These are phyloP conservation scores for Lasioglossum leucozonium DNA, from an alignment of 2,888 invertebrate genomes.

Conservation along the genomic window DNA sequence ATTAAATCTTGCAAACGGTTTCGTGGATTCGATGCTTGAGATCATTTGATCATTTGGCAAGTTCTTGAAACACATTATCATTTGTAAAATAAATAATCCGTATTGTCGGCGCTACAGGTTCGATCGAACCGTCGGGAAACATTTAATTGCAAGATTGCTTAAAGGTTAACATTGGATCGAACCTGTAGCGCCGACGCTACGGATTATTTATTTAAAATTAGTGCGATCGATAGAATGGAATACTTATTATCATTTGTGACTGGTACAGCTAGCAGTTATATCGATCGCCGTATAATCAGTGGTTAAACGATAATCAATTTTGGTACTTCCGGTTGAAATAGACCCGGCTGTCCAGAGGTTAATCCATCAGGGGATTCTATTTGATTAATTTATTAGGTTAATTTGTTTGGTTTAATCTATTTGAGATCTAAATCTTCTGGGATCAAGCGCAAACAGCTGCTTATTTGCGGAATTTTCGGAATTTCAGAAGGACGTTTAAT, in stretches of 20 bases:
- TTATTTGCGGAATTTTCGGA: too few relatives aligned
- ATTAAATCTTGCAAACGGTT: not conserved
- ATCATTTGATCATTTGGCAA: not conserved
- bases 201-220: too few relatives aligned
- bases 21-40: not conserved
- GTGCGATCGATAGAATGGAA: too few relatives aligned
- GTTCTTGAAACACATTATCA: not conserved
- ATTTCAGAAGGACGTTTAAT: too few relatives aligned
- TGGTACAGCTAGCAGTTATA: not conserved
- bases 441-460: not conserved
- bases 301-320: not conserved
- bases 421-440: too few relatives aligned
- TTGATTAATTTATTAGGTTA: not conserved
- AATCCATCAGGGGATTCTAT: not conserved
- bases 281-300: not conserved
- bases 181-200: too few relatives aligned
- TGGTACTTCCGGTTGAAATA: not conserved
- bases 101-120: too few relatives aligned
- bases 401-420: too few relatives aligned
- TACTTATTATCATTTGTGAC: not conserved
- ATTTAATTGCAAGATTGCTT: too few relatives aligned
- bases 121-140: too few relatives aligned
- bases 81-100: too few relatives aligned
- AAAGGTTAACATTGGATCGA: too few relatives aligned
- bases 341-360: not conserved